phyloP scores from a whole-genome alignment of 2,113 vertebrate species.

The Atherinomorus stipes region DNA sequence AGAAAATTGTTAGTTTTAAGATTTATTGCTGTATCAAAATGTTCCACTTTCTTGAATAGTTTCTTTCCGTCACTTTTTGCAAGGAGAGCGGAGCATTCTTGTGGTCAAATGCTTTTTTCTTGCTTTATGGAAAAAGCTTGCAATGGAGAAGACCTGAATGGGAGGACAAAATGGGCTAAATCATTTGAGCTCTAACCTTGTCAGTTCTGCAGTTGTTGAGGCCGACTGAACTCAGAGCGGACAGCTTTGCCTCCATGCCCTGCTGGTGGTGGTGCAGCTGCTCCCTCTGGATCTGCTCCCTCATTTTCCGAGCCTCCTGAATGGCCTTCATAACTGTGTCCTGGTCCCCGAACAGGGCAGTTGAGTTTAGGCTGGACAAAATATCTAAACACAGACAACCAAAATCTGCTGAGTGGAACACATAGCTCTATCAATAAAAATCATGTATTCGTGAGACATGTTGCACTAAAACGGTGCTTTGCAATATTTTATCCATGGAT shows the following conservation, averaged over 20 bases:
- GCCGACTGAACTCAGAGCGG: conserved; percentile 90
- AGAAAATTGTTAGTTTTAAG: conserved; percentile 70
- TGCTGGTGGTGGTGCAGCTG: conserved; percentile 93
- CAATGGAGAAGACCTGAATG: conserved; percentile 26
- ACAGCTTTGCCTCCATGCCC: conserved; percentile 92
- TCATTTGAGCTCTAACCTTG: conserved; percentile 86
- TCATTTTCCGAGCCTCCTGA: conserved; percentile 98
- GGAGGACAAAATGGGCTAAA: conserved; percentile 9
- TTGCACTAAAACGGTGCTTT: not conserved
- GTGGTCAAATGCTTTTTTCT: conserved; percentile 45
- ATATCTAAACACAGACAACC: conserved; percentile 85
- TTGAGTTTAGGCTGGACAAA: conserved; percentile 98
- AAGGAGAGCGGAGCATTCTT: conserved; percentile 28
- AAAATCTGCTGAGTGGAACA: not conserved
- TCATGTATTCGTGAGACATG: not conserved
- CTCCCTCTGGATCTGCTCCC: conserved; percentile 96
- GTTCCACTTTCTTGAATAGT: conserved; percentile 71
- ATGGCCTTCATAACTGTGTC: conserved; percentile 99
- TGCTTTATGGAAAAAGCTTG: conserved; percentile 30
- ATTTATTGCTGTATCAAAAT: conserved; percentile 69
- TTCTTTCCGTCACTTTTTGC: conserved; percentile 45
- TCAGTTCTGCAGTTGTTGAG: conserved; percentile 96
- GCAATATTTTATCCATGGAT: conserved; percentile 9
- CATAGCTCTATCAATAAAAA: not conserved
- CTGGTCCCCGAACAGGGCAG: conserved; percentile 97